Conservation (phyloP, 2,888 invertebrate species). For the Conomelus anceps region DNA sequence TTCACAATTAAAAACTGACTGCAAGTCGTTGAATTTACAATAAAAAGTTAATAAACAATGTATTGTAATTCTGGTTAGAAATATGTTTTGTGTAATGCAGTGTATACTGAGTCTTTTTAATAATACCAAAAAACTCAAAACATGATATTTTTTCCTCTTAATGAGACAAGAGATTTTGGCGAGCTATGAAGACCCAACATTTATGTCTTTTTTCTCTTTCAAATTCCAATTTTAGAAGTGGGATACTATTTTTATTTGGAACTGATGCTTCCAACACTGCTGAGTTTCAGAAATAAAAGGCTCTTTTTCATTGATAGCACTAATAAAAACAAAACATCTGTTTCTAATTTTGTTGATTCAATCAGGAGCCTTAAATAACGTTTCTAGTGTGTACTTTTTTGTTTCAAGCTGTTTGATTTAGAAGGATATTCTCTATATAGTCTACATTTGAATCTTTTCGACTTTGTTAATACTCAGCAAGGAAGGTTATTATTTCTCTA, state of each 20-base stretch:
- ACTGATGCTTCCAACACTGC: neutral
- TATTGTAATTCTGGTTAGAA: too few relatives aligned
- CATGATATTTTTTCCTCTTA: too few relatives aligned
- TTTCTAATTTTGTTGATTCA: neutral
- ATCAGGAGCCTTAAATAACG: neutral
- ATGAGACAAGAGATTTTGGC: neutral
- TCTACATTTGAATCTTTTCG: too few relatives aligned
- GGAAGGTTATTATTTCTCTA: too few relatives aligned
- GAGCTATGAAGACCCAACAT: neutral
- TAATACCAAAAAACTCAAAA: too few relatives aligned
- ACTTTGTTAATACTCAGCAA: too few relatives aligned
- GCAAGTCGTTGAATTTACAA: too few relatives aligned
- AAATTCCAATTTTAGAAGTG: neutral
- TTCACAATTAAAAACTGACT: too few relatives aligned
- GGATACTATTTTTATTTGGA: neutral
- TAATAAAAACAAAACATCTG: neutral
- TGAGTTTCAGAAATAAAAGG: neutral
- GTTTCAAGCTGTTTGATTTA: neutral
- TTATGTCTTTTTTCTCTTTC: neutral
- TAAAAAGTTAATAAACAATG: too few relatives aligned
- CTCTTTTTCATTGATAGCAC: neutral
- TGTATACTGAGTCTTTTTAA: too few relatives aligned
- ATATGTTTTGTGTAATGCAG: too few relatives aligned
- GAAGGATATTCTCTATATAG: too few relatives aligned
- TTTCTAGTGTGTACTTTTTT: neutral